Conservation (phyloP, 2,113 vertebrate species). For the Sisor rabdophorus region DNA sequence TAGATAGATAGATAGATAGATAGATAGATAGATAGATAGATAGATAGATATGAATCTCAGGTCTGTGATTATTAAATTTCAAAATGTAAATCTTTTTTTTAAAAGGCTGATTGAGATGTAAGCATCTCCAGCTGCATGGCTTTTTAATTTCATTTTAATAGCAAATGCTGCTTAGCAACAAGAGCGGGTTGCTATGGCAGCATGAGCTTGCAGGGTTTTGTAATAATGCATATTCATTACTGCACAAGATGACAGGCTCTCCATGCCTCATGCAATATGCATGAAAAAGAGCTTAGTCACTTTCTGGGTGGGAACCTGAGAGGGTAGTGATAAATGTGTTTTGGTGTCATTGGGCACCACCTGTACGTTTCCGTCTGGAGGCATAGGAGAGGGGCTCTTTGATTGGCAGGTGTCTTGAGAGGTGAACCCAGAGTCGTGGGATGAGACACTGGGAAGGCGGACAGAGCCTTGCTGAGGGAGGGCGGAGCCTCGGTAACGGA, state of each 20-base stretch:
- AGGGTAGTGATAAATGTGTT: background rate
- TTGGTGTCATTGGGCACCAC: conserved; percentile 39
- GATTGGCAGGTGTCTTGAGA: conserved; percentile 96
- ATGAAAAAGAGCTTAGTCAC: background rate
- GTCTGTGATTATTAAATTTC: background rate
- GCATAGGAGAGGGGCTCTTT: conserved; percentile 92
- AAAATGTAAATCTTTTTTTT: background rate
- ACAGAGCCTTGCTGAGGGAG: conserved; percentile 85
- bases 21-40: too few species aligned
- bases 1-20: too few species aligned
- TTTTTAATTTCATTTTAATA: conserved; percentile 33
- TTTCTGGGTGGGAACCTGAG: background rate
- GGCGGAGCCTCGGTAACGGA: conserved; percentile 86
- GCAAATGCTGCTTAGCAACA: conserved; percentile 37
- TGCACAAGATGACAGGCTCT: conserved; percentile 11
- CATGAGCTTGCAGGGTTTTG: conserved; percentile 10
- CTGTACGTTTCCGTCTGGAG: conserved; percentile 81
- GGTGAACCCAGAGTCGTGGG: conserved; percentile 95
- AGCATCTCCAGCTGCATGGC: conserved; percentile 13
- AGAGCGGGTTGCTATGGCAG: conserved; percentile 37
- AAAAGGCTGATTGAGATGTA: conserved; percentile 16
- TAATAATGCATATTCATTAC: conserved; percentile 42
- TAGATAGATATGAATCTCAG: too few species aligned
- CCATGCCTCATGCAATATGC: conserved; percentile 25
- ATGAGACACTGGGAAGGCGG: conserved; percentile 90